Conservation (phyloP, 1,140 invertebrate genomes). For the Drosophila ironensis region DNA sequence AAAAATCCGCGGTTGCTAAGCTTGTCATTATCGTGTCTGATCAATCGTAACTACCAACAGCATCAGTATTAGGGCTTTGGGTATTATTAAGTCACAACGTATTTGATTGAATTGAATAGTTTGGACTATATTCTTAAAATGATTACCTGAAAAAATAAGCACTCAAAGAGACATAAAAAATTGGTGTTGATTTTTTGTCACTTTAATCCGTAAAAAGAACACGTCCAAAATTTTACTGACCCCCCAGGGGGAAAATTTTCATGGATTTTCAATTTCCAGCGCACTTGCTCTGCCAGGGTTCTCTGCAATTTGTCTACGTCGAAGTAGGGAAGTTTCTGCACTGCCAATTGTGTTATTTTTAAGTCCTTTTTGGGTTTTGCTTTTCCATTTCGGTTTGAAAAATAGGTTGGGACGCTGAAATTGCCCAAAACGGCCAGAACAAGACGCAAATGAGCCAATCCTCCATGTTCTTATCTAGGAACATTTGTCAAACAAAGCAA, state of each 20-base stretch:
- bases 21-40: too few species aligned
- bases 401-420: constrained; percentile 45
- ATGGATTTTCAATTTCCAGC: not conserved
- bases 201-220: too few species aligned
- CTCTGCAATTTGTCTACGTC: constrained; percentile 24
- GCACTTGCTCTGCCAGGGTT: constrained; percentile 9
- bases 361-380: not conserved
- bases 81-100: too few species aligned
- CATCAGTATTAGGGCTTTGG: too few species aligned
- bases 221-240: too few species aligned
- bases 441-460: constrained; percentile 23
- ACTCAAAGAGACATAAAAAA: too few species aligned
- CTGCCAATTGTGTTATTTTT: not conserved
- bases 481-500: constrained; percentile 66
- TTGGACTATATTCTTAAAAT: too few species aligned
- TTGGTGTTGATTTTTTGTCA: too few species aligned
- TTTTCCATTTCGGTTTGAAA: constrained; percentile 36
- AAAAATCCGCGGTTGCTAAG: too few species aligned
- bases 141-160: too few species aligned
- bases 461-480: constrained; percentile 57
- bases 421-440: constrained; percentile 42
- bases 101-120: too few species aligned
- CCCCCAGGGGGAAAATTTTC: not conserved
- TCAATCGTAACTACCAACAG: too few species aligned
- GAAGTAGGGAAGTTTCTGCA: constrained; percentile 16